Evolutionary conservation across 2,888 invertebrate genomes (phyloP), one percentile per base, ranked within the genome.

Genomic region (Conops quadrifasciatus): DNA sequence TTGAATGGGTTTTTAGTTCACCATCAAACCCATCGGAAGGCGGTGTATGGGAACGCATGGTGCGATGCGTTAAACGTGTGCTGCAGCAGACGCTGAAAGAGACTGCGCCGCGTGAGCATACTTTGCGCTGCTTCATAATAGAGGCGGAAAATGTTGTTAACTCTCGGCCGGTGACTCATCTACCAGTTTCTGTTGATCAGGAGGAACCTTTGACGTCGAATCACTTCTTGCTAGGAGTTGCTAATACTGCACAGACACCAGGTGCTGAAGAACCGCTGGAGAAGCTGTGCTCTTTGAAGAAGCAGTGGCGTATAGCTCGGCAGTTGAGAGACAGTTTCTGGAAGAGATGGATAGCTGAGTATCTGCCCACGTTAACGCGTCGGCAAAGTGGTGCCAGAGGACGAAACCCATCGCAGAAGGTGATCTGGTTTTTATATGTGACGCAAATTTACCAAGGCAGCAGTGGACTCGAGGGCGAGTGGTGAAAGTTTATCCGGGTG

Each of bases 301-400:
- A 74, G 63, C 76, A 75, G 51, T 76, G 74, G 73, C 56, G 75
- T 11, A 67, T 73, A 13, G 73, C 69, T 11, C 72, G 72, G n/a
- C 67, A 70, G 59, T 26, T 73, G 21, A 45, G 70, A 36, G 68
- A 75, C 21, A 47, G 47, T 4, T 73, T 75, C 62, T 74, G 72
- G 74, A 74, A 74, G 24, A 58, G 73, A 13, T 74, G 49, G 49
- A 49, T 49, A 16, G n/a, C 19, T 1, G 75, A 76, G 59, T 75
- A 75, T 47, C 16, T 73, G 28, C 74, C 72, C 5, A 74, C 74
- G 0, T 67, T 73, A 28, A 74, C 72, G 0, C 70, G 72, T 1
- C 16, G 73, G 28, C 53, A 11, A 56, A 56, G 4, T 56, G 53
- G 53, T 56, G 53, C 21, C 19, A 56, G 21, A n/a, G 21, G 21